Conservation (phyloP, 1,140 invertebrate species). For the Helicoverpa armigera region DNA sequence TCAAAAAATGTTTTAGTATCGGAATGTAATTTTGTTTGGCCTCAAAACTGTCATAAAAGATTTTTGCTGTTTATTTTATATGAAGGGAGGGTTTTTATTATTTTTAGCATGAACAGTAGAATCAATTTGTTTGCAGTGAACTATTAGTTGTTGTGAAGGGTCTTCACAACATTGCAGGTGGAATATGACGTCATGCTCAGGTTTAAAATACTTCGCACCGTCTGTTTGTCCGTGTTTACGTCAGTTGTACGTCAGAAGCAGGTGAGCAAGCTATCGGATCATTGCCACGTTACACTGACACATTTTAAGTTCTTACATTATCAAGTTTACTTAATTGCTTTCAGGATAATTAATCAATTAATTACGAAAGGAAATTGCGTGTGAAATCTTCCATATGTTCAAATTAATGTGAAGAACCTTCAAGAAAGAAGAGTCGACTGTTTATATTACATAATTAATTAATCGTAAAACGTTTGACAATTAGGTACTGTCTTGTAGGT, state of each 20-base stretch:
- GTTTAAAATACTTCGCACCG: background rate
- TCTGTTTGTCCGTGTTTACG: background rate
- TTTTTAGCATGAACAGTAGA: background rate
- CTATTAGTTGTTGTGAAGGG: too few species aligned
- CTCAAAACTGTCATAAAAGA: background rate
- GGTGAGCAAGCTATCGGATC: background rate
- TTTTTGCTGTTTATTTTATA: background rate
- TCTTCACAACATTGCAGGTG: background rate
- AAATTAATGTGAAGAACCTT: constrained; percentile 5
- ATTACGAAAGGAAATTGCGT: constrained; percentile 32
- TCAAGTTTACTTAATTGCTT: constrained; percentile 22
- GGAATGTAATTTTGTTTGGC: background rate
- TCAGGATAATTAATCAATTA: constrained; percentile 24
- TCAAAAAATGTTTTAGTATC: background rate
- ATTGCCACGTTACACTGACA: constrained; percentile 6
- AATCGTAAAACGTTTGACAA: background rate
- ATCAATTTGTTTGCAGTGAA: background rate
- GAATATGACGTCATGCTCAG: constrained; percentile 2
- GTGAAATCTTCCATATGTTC: constrained; percentile 27
- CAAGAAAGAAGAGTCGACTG: too few species aligned
- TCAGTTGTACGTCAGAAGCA: background rate
- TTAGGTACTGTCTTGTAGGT: background rate
- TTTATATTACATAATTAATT: constrained; percentile 9
- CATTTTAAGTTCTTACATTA: constrained; percentile 19
- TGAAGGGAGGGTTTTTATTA: background rate